Evolutionary conservation across 2,888 invertebrate genomes (phyloP).

Genomic region (Noctua janthe): DNA sequence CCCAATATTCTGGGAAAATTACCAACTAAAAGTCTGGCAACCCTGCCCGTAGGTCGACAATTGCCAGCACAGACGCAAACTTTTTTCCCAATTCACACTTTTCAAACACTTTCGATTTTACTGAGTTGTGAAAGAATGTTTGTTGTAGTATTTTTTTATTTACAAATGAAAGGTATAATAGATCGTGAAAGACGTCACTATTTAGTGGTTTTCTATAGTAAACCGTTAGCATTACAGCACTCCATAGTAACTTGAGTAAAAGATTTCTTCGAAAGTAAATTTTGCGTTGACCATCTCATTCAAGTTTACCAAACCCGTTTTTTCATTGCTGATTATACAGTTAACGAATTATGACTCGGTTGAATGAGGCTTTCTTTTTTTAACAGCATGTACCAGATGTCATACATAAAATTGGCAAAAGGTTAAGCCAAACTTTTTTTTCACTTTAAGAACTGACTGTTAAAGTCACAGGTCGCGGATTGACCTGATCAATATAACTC

Average conservation of each 20-base stretch:
- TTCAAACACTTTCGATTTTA: slow-evolving; percentile 83
- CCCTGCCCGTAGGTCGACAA: slow-evolving; percentile 56
- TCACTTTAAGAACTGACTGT: neutral
- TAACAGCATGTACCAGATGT: neutral
- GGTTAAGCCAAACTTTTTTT: neutral
- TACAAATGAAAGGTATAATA: slow-evolving; percentile 49
- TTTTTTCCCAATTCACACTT: slow-evolving; percentile 79
- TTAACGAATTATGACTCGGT: slow-evolving; percentile 5
- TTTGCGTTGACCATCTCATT: slow-evolving; percentile 19
- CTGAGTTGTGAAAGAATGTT: slow-evolving; percentile 70
- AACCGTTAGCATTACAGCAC: slow-evolving; percentile 40
- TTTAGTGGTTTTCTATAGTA: slow-evolving; percentile 37
- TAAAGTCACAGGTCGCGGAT: neutral
- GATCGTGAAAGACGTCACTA: slow-evolving; percentile 45
- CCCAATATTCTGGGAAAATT: slow-evolving; percentile 14
- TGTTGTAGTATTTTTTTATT: slow-evolving; percentile 65
- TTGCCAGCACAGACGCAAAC: slow-evolving; percentile 58
- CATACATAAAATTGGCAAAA: neutral
- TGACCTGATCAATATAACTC: neutral
- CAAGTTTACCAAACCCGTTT: slow-evolving; percentile 48
- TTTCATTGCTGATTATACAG: slow-evolving; percentile 12
- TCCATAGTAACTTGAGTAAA: slow-evolving; percentile 16
- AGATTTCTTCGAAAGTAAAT: slow-evolving; percentile 35
- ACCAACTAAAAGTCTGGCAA: slow-evolving; percentile 27
- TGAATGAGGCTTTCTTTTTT: slow-evolving; percentile 45